Percentiles rank a stretch among this genome's conserved stretches.
phyloP scores from a whole-genome alignment of 2,113 vertebrate genomes.

The Passer domesticus region DNA sequence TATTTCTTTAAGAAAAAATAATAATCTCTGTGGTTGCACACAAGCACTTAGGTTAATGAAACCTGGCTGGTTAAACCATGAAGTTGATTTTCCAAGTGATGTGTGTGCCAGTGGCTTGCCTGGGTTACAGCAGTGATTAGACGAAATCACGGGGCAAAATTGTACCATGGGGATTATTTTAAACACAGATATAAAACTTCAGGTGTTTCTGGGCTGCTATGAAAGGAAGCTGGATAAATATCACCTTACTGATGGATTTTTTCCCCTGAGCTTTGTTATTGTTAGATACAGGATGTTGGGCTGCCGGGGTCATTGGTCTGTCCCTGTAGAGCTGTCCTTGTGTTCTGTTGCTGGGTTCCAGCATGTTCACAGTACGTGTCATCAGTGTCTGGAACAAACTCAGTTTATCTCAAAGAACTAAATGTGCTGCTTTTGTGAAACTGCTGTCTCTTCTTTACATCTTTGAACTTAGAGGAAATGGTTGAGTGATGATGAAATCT shows the following conservation, averaged over 20 bases:
- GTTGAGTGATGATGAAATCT: neutral
- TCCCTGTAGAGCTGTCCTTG: neutral
- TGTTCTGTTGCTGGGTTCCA: neutral
- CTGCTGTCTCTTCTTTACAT: neutral
- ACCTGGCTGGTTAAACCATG: neutral
- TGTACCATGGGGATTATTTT: neutral
- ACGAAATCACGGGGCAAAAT: neutral
- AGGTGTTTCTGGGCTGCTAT: neutral
- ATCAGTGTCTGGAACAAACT: neutral
- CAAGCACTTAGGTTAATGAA: neutral
- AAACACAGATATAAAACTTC: neutral
- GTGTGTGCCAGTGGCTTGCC: neutral
- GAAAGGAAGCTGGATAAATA: neutral
- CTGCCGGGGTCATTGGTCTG: neutral
- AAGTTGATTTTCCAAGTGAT: neutral
- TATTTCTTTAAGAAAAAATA: neutral
- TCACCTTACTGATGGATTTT: neutral
- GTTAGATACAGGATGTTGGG: neutral
- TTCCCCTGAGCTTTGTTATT: neutral
- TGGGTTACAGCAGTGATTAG: neutral
- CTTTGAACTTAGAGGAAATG: neutral
- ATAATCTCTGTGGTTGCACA: neutral
- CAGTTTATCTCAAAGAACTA: neutral
- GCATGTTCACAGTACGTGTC: accelerated
- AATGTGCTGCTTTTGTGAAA: neutral